phyloP scores from a whole-genome alignment of 2,888 invertebrate genomes.

The Opisthograptis luteolata region DNA sequence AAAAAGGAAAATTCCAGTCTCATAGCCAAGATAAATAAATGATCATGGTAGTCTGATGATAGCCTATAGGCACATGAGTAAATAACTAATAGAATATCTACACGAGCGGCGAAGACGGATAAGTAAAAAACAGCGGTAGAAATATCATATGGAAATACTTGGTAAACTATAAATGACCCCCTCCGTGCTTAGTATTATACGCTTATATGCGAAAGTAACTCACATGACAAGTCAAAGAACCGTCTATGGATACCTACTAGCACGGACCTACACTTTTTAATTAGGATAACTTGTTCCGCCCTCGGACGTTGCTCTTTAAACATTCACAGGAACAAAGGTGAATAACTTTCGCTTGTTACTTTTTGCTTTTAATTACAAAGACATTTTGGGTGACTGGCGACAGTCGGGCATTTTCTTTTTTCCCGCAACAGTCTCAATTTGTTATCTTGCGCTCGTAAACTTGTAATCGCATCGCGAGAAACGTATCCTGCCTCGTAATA shows the following conservation, averaged over 20 bases:
- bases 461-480: slow-evolving; percentile 31
- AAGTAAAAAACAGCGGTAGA: no score
- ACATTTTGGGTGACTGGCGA: slow-evolving; percentile 16
- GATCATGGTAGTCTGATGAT: no score
- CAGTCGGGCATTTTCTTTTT: no score
- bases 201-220: no score
- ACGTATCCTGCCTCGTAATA: slow-evolving; percentile 38
- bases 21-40: no score
- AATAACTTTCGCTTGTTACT: slow-evolving; percentile 28
- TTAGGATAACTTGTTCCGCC: slow-evolving; percentile 23
- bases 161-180: no score
- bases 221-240: slow-evolving; percentile 30
- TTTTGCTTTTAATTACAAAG: slow-evolving; percentile 27
- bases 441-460: slow-evolving; percentile 33
- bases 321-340: slow-evolving; percentile 26
- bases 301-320: slow-evolving; percentile 33
- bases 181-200: no score
- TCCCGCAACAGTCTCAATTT: slow-evolving; percentile 4
- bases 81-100: no score
- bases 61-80: no score
- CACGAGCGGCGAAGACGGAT: no score
- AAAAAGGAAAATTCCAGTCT: no score
- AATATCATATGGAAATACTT: no score
- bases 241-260: slow-evolving; percentile 27
- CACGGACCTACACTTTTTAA: slow-evolving; percentile 22